Conservation (phyloP, 2,888 invertebrate species). For the Venustoraphidia nigricollis region DNA sequence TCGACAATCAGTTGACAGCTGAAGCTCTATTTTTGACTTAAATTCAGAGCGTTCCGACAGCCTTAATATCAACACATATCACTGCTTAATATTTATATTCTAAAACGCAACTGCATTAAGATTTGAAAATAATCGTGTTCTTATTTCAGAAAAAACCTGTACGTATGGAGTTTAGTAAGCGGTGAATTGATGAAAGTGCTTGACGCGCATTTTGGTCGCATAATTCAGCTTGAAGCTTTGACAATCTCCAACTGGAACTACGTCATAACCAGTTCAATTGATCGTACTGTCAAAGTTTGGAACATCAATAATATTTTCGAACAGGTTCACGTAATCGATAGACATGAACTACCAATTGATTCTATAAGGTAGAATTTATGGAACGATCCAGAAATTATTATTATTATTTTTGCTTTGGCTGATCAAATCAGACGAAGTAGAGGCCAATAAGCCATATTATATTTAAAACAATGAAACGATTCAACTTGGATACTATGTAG, state of each 20-base stretch:
- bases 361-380: constrained; percentile 51
- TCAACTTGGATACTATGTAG: not conserved
- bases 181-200: constrained; percentile 75
- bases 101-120: not conserved
- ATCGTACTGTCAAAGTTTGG: constrained; percentile 97
- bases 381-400: too few relatives aligned
- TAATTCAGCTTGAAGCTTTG: constrained; percentile 78
- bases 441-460: too few relatives aligned
- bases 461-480: too few relatives aligned
- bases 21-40: too few relatives aligned
- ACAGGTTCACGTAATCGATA: constrained; percentile 88
- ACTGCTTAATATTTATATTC: not conserved
- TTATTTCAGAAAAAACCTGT: constrained; percentile 64
- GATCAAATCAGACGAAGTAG: too few relatives aligned
- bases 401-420: too few relatives aligned
- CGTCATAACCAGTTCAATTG: constrained; percentile 92
- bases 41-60: too few relatives aligned
- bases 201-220: constrained; percentile 94
- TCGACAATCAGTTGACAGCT: too few relatives aligned
- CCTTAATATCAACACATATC: too few relatives aligned
- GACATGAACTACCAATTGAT: constrained; percentile 91
- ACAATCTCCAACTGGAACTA: constrained; percentile 80
- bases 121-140: not conserved
- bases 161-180: constrained; percentile 80
- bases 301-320: constrained; percentile 98